These are phyloP conservation scores for Phoeniculus purpureus DNA, from an alignment of 2,797 vertebrate species.

Conservation along the genomic window DNA sequence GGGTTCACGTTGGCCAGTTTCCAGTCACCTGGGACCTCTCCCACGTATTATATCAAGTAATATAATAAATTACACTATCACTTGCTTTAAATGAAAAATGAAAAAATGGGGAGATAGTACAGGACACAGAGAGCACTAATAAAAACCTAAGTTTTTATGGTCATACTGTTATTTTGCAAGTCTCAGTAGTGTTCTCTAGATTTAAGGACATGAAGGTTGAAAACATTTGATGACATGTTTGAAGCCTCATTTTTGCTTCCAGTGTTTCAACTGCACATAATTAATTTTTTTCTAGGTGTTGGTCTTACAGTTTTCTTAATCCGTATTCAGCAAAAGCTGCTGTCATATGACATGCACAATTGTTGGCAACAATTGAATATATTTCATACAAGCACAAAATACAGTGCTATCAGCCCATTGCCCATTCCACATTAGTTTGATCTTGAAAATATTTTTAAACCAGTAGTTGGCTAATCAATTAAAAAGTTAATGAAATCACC, in stretches of 20 bases:
- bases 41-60: neutral
- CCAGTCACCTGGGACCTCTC: too few relatives aligned
- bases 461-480: neutral
- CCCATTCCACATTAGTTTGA: neutral
- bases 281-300: neutral
- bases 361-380: neutral
- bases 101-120: neutral
- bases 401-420: neutral
- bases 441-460: neutral
- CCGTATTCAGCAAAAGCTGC: neutral
- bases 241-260: neutral
- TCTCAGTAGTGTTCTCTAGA: neutral
- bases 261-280: neutral
- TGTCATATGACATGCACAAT: neutral
- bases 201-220: neutral
- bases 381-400: neutral
- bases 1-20: too few relatives aligned
- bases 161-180: neutral
- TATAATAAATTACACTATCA: neutral
- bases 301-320: neutral
- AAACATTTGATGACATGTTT: neutral
- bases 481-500: neutral
- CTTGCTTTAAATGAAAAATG: neutral
- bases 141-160: neutral
- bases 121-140: neutral